These are phyloP conservation scores for Halcyon chelicuti DNA, from an alignment of 2,797 vertebrate species.

Conservation along the genomic window DNA sequence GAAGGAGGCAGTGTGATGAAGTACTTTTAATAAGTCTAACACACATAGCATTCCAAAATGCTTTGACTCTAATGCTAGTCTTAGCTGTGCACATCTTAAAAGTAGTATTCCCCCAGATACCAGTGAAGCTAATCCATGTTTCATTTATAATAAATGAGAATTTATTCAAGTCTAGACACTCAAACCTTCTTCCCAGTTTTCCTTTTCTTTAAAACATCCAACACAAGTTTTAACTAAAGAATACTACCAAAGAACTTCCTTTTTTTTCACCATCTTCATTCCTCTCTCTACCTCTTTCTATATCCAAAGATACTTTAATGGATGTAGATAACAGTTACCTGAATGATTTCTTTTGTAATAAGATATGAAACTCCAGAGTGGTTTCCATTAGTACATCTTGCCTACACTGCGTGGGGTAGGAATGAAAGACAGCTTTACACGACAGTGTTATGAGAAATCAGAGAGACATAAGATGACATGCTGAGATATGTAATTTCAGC, in stretches of 20 bases:
- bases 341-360: neutral
- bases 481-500: neutral
- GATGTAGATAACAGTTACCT: neutral
- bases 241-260: neutral
- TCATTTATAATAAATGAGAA: neutral
- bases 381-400: neutral
- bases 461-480: neutral
- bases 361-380: neutral
- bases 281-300: neutral
- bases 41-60: neutral
- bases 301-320: neutral
- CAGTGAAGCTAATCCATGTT: neutral
- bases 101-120: neutral
- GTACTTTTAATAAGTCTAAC: neutral
- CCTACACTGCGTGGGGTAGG: neutral
- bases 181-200: neutral
- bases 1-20: neutral
- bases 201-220: neutral
- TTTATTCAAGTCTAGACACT: neutral
- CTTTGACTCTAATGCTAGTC: neutral
- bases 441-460: conserved; percentile 1
- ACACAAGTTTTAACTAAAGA: neutral
- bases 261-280: neutral
- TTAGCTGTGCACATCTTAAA: neutral
- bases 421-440: neutral